Base-by-base conservation (phyloP, 2,888 invertebrate genomes). In the Cheilosia soror region DNA sequence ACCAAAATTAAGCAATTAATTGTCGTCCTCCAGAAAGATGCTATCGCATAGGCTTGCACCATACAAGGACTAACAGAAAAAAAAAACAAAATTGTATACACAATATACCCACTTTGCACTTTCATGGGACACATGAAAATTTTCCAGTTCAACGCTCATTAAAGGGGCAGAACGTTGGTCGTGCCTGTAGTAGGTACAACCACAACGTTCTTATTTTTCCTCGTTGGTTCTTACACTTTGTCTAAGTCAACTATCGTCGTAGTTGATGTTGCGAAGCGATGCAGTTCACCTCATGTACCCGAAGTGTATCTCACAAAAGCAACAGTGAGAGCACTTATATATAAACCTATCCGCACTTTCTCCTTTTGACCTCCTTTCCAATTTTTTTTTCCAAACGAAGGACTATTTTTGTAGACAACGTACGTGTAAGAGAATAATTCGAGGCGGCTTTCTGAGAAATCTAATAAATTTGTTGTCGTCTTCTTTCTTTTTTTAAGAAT, bases 61-160 rank as follows among this genome's bases (percentile, higher is more conserved):
- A 63, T 7, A n/a, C n/a, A 5, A 44, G 25, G 11, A 7, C 37
- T 5, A 37, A 1, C 25, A 15, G 29, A 9, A 4, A 51, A 62
- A 51, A 27, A 37, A 11, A 5, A 49, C 20, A 11, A 5, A 33
- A 15, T 11, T 7, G 7, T 11, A 40, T n/a, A 27, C 6, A 37
- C 27, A 1, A 29, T 37, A 62, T 62, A 13, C 42, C 29, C 29
- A 13, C 27, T 15, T 60, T 33, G 20, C 29, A 13, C 27, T 15
- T 60, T 33, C 47, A 4, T 31, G 44, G 31, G 33, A 60, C 60
- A 20, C 51, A 60, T 60, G 40, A 71, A 27, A 37, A 47, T 66
- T 76, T 76, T 76, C 58, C 51, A 66, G 49, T 76, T 66, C 66
- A 49, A 55, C 66, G 58, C 58, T 65, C 63, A 76, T 66, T 58